These are phyloP conservation scores for Ginglymostoma cirratum DNA, from an alignment of 2,113 vertebrate genomes.

Conservation along the genomic window DNA sequence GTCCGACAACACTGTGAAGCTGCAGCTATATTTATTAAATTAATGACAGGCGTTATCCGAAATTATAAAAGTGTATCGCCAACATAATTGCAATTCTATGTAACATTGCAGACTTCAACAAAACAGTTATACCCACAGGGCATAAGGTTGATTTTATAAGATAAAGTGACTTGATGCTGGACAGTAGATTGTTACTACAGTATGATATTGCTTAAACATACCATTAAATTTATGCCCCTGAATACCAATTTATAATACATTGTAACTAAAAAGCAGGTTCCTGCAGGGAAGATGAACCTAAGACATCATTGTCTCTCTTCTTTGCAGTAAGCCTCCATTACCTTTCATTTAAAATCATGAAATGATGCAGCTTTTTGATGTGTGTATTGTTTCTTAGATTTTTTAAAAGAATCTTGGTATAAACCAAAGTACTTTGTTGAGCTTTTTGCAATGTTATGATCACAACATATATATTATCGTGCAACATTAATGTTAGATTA, in stretches of 20 bases:
- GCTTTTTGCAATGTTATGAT: no score
- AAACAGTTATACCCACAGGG: neutral
- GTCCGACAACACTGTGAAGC: neutral
- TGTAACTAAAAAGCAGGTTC: neutral
- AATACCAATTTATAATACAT: neutral
- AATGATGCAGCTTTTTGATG: neutral
- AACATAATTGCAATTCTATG: neutral
- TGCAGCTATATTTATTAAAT: neutral
- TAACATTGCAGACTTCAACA: neutral
- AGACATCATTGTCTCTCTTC: no score
- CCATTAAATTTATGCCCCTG: neutral
- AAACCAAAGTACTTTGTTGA: neutral
- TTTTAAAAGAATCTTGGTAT: neutral
- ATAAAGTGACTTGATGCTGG: neutral
- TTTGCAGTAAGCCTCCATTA: neutral
- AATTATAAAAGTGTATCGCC: neutral
- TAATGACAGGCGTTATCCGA: neutral
- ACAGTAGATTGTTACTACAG: neutral
- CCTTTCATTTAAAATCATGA: neutral
- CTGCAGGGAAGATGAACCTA: neutral
- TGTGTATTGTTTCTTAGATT: neutral
- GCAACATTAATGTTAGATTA: neutral
- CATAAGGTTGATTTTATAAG: neutral
- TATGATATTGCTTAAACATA: neutral
- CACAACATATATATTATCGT: neutral